Evolutionary conservation across 2,113 vertebrate species (phyloP), one percentile per base, ranked within the genome.

Genomic region (Silurus meridionalis): DNA sequence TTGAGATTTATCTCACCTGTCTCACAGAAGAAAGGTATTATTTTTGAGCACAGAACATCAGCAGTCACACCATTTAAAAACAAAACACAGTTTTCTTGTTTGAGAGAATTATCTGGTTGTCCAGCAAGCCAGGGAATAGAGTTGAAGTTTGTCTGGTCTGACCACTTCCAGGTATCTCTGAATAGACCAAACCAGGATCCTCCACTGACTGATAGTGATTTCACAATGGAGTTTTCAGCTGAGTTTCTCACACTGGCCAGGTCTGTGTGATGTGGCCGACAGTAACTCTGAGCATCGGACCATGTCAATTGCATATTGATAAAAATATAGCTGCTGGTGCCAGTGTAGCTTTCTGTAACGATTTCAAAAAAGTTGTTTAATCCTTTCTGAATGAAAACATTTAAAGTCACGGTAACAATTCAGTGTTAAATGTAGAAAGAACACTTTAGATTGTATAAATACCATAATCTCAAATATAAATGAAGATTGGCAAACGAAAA

Each of bases 141-240:
- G 28, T 66, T 67, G 23, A 80, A 67, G 3, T 37, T 53, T 6
- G 75, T 66, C 10, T 48, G 17, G 66, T 89, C 88, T 28, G 85
- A 84, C 88, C 88, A 89, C 53, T 84, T 89, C 88, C 85, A 89
- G 8, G 9, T 28, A 2, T 86, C 67, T 86, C 88, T 77, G 4
- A 25, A 86, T 5, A 84, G 28, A n/a, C 88, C 88, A 8, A 89
- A 60, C 88, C 88, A 89, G 15, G 28, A 15, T 17, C 0, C 1
- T 2, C 48, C 3, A 0, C 5, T 11, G 10, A 2, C 37, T 2
- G 37, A 2, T 21, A 58, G 19, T 21, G 13, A 0, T 6, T 1
- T 0, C 6, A 86, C 0, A 11, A 67, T 0, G 0, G 52, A 7
- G 28, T 69, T 60, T 17, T 84, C 82, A 15, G 5, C 15, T 15